Percentiles rank a stretch among this genome's conserved stretches.
Evolutionary conservation across 2,113 vertebrate species (phyloP).

Genomic region (Megaceryle torquata): DNA sequence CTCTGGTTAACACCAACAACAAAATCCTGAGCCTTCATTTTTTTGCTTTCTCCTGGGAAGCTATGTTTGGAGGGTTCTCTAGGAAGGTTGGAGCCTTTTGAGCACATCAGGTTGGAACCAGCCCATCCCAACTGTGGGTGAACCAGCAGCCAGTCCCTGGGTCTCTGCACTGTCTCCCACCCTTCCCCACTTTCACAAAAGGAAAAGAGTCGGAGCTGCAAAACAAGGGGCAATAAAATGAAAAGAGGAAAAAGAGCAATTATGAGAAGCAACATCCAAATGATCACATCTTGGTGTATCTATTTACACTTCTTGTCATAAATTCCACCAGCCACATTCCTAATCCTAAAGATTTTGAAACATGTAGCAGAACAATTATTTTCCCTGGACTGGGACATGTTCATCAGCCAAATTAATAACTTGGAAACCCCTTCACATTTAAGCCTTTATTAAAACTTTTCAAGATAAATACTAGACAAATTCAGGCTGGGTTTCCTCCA

Average conservation of each 20-base stretch:
- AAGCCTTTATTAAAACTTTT: slow-evolving; percentile 19
- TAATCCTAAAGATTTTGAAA: not conserved
- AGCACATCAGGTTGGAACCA: rapidly evolving
- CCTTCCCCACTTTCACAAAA: rapidly evolving
- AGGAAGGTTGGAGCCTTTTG: not conserved
- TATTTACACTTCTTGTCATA: not conserved
- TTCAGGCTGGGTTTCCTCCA: not conserved
- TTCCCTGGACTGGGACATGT: not conserved
- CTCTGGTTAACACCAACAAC: rapidly evolving
- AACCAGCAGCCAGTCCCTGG: not conserved
- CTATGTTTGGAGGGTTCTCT: not conserved
- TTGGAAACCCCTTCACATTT: not conserved
- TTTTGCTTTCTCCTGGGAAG: not conserved
- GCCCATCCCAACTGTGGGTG: rapidly evolving
- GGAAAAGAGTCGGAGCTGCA: not conserved
- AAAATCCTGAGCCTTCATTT: not conserved
- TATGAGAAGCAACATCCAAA: not conserved
- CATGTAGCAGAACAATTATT: not conserved
- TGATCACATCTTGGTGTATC: not conserved
- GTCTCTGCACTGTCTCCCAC: not conserved
- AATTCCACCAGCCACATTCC: rapidly evolving
- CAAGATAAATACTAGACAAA: not conserved
- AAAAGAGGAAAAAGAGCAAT: not conserved
- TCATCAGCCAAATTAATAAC: not conserved
- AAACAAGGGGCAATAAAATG: not conserved